Evolutionary conservation across 2,113 vertebrate genomes (phyloP), one percentile per base, ranked within the genome.

Genomic region (Dascyllus trimaculatus): DNA sequence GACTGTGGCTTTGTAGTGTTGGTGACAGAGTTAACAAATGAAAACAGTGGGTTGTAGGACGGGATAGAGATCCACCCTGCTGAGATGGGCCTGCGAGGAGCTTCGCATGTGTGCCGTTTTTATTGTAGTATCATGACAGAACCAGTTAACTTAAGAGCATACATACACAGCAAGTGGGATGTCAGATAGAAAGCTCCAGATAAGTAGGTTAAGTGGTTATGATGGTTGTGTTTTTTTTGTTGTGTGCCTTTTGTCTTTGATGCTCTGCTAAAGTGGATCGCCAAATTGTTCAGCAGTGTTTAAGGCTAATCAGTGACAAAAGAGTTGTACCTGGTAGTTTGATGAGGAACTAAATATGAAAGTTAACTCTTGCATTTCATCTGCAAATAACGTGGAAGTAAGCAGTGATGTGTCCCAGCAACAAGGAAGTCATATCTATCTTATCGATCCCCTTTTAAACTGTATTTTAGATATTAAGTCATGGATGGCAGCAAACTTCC

Each of bases 81-180:
- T 86, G 84, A 79, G 81, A 63, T 6, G 19, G 63, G 83, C 73
- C 75, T 70, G 65, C 46, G 2, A 35, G 32, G 11, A 69, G 75
- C 71, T 70, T 59, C 2, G n/a, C 17, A 15, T 63, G 63, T 82
- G 54, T 63, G 70, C 51, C 13, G 35, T 71, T 87, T 29, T 85
- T 81, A 82, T 77, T 57, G 70, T 78, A 85, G 75, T 88, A 77
- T 81, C 87, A 45, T 86, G 83, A 89, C 75, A 88, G 84, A 81
- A 59, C 49, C 59, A 13, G 72, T 91, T 83, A 76, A 83, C 64
- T 82, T 87, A 76, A 91, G 85, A 82, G 81, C 80, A 66, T 17
- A 81, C 74, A 56, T 48, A 45, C 77, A 24, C 70, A 71, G 85
- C 61, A n/a, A 71, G 77, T 58, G 59, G 71, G 56, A 67, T 71